Percentiles rank a stretch among this genome's conserved stretches.
Evolutionary conservation across 2,113 vertebrate species (phyloP).

Genomic region (Lamprotornis superbus): DNA sequence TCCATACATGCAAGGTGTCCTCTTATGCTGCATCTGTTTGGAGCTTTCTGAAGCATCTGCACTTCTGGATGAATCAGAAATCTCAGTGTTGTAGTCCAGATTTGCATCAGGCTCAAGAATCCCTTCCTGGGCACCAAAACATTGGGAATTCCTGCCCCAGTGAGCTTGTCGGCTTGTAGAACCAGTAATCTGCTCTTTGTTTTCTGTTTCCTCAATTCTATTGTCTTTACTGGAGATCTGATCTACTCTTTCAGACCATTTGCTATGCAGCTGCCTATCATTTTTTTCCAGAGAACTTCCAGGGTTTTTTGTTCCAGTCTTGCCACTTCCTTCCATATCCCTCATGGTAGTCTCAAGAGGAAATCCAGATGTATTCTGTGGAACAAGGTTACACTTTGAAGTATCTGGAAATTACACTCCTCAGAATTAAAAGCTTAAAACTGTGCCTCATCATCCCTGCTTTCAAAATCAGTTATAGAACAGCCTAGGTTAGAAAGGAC

Average conservation of each 20-base stretch:
- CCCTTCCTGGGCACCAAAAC: background rate
- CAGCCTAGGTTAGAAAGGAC: background rate
- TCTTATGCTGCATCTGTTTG: conserved; percentile 47
- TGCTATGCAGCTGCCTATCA: background rate
- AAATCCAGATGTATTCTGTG: conserved; percentile 53
- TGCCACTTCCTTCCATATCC: conserved; percentile 20
- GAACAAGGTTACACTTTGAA: conserved; percentile 61
- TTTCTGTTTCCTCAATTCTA: conserved; percentile 8
- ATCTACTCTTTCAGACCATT: background rate
- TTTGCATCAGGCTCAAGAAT: conserved; percentile 13
- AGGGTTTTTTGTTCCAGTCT: conserved; percentile 2
- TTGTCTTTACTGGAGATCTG: background rate
- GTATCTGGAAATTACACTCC: background rate
- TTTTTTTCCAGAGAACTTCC: conserved; percentile 17
- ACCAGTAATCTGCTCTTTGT: background rate
- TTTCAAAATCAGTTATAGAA: background rate
- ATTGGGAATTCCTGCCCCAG: background rate
- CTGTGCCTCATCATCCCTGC: background rate
- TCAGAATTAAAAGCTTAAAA: conserved; percentile 8
- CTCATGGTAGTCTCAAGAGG: background rate
- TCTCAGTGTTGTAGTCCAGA: conserved; percentile 13
- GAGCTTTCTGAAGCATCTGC: conserved; percentile 33
- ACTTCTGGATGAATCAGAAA: background rate
- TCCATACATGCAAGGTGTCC: conserved; percentile 77
- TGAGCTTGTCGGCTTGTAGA: background rate